Conservation (phyloP, 1,140 invertebrate genomes). For the Copidosoma floridanum region DNA sequence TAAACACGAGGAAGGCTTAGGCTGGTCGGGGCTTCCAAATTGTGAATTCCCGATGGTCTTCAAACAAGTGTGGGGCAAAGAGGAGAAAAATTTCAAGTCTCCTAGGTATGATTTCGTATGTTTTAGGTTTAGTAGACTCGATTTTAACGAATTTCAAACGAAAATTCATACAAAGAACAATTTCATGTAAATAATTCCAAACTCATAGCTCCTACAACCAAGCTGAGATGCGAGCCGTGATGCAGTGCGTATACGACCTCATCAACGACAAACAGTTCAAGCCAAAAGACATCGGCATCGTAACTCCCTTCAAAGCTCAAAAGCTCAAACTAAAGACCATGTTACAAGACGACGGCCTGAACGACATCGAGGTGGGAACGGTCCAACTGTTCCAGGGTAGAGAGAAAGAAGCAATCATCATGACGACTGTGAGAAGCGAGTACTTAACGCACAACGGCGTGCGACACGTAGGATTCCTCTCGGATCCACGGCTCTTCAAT, state of each 20-base stretch:
- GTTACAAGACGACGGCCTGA: conserved; percentile 39
- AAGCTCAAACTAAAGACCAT: conserved; percentile 60
- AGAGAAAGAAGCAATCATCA: conserved; percentile 64
- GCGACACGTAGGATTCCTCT: conserved; percentile 24
- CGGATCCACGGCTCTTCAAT: conserved; percentile 61
- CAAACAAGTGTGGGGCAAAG: neutral
- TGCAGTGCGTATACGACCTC: neutral
- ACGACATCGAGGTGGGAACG: conserved; percentile 64
- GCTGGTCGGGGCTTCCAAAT: no score
- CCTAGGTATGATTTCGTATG: neutral
- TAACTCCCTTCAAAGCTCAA: conserved; percentile 79
- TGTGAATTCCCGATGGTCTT: neutral
- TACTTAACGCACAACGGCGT: conserved; percentile 62
- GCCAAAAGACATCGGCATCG: conserved; percentile 71
- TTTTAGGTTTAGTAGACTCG: no score
- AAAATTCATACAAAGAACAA: no score
- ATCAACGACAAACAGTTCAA: neutral
- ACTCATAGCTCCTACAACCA: conserved; percentile 8
- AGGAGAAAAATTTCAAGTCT: neutral
- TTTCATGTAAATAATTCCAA: no score
- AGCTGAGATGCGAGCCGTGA: neutral
- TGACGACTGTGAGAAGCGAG: conserved; percentile 65
- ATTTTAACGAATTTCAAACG: no score
- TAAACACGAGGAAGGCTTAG: no score
- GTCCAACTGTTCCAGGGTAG: conserved; percentile 65